Base-by-base conservation (phyloP, 2,113 vertebrate genomes). In the Pao palembangensis region DNA sequence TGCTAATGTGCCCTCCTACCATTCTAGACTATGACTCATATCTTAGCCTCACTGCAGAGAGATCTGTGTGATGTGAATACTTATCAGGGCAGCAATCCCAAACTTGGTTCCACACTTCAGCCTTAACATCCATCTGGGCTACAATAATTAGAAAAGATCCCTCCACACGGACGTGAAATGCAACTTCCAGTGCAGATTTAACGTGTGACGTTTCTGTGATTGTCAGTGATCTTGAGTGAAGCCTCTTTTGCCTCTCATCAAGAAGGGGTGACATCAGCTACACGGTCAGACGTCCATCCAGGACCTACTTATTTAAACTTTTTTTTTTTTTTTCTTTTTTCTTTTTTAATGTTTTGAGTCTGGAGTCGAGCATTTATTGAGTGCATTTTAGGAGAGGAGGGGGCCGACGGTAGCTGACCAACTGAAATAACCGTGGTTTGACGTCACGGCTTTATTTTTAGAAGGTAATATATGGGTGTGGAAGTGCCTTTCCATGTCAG, bases 381-480 rank as follows among this genome's bases (percentile, higher is more conserved):
- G 88, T 80, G 89, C 73, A 88, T 91, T 89, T 90, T 81, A 84
- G 89, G 88, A 87, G 79, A 84, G 89, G 90, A 82, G 92, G 91
- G 90, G 88, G 8, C 34, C 78, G 78, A 83, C 81, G 84, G 89
- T 88, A 88, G 89, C 92, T 93, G 88, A 85, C 91, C 89, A 91
- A 88, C 86, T 91, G 91, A 87, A 90, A 91, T 90, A 91, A 91
- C 82, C 79, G 80, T 71, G 68, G 77, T 88, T 89, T 92, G 93
- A 91, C 89, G 64, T 95, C 92, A 93, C 85, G 70, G 69, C 63
- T 79, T 92, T 96, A 96, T 95, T 95, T 94, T 93, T 94, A 95
- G 91, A 86, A 76, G 70, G 80, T 91, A 80, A 71, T 93, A 92
- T 92, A 93, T 90, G 86, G 88, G 80, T 91, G 87, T 86, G 81